phyloP scores from a whole-genome alignment of 2,113 vertebrate genomes.

The Cariama cristata region DNA sequence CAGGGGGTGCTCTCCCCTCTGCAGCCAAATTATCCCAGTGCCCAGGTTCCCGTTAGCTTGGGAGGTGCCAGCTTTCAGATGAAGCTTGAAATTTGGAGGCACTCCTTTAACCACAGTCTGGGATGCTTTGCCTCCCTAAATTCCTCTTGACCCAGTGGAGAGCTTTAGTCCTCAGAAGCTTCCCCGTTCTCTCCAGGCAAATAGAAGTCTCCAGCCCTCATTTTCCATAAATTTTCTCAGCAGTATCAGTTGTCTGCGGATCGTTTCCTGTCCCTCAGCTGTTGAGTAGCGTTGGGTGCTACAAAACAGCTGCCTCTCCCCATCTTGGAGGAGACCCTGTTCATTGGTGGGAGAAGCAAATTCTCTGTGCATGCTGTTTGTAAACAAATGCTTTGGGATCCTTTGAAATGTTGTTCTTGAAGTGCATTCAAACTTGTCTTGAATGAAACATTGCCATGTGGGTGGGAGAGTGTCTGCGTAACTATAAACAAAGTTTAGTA shows the following conservation, averaged over 20 bases:
- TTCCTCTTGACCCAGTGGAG: constrained; percentile 21
- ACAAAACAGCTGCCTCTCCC: constrained; percentile 35
- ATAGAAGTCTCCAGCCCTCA: not conserved
- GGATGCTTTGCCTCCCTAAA: not conserved
- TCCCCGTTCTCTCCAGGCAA: not conserved
- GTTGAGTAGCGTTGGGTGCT: constrained; percentile 3
- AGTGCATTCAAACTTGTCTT: constrained; percentile 52
- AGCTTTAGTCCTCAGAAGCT: not conserved
- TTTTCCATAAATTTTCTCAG: constrained; percentile 32
- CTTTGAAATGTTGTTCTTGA: constrained; percentile 64
- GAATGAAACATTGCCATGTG: constrained; percentile 46
- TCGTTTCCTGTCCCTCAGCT: constrained; percentile 43
- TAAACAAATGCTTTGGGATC: constrained; percentile 57
- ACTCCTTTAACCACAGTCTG: constrained; percentile 36
- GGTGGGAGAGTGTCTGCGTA: constrained; percentile 3
- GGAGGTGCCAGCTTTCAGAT: constrained; percentile 32
- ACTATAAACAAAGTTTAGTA: constrained; percentile 44
- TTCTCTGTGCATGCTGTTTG: constrained; percentile 47
- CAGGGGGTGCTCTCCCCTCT: constrained; percentile 35
- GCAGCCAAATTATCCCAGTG: constrained; percentile 13
- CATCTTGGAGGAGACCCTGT: not conserved
- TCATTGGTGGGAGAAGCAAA: constrained; percentile 19
- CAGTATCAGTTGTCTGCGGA: constrained; percentile 12
- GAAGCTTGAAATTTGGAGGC: constrained; percentile 47
- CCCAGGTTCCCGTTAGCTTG: constrained; percentile 23